Evolutionary conservation across 2,797 vertebrate genomes (phyloP).

Genomic region (Syncerus caffer): DNA sequence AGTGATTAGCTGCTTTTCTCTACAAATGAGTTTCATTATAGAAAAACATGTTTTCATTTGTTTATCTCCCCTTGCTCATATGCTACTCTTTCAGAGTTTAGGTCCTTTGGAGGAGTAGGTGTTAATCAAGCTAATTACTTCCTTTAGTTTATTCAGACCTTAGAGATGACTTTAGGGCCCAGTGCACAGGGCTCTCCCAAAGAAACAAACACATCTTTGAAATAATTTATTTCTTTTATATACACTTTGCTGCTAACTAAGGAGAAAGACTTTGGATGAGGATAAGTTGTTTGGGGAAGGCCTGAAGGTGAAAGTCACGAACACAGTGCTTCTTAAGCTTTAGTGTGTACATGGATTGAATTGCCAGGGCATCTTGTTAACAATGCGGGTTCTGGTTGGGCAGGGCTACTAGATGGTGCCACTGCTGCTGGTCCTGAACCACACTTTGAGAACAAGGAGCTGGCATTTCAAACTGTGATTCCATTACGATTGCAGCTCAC

Average conservation of each 20-base stretch:
- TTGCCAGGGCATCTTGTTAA: neutral
- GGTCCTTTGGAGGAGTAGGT: neutral
- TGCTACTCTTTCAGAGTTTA: neutral
- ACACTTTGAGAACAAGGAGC: neutral
- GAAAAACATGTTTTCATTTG: neutral
- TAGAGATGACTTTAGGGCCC: neutral
- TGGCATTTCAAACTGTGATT: neutral
- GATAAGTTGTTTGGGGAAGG: neutral
- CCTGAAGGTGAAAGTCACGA: neutral
- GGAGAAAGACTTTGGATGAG: neutral
- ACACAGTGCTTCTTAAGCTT: neutral
- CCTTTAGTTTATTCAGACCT: slow-evolving; percentile 13
- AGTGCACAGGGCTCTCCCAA: neutral
- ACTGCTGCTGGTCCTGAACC: neutral
- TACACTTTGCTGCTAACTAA: neutral
- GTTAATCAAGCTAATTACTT: slow-evolving; percentile 46
- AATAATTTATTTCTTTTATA: slow-evolving; percentile 7
- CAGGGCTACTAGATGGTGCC: neutral
- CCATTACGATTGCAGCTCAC: neutral
- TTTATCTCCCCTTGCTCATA: neutral
- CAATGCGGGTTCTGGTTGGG: neutral
- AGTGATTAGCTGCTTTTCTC: neutral
- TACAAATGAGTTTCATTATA: neutral
- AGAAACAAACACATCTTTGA: neutral
- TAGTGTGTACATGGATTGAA: neutral